These are phyloP conservation scores for Clarias platycephalus DNA, from an alignment of 2,797 vertebrate species.

Conservation along the genomic window DNA sequence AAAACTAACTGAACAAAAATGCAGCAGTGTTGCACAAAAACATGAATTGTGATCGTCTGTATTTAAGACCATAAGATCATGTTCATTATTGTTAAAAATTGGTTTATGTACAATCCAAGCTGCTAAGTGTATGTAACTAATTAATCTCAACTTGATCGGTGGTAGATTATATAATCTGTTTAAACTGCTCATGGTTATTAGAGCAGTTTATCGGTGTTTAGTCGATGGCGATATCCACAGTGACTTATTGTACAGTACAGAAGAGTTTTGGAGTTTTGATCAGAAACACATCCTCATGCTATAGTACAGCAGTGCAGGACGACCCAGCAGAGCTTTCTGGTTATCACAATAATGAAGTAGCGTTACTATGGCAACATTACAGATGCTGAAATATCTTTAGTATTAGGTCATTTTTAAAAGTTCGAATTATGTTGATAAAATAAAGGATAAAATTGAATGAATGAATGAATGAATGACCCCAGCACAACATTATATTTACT, in stretches of 20 bases:
- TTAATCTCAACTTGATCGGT: background rate
- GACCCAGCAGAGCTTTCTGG: too few relatives aligned
- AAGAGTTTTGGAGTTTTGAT: background rate
- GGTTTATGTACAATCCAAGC: background rate
- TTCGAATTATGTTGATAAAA: too few relatives aligned
- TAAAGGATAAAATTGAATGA: too few relatives aligned
- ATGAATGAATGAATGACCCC: too few relatives aligned
- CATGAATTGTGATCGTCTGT: background rate
- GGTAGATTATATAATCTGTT: background rate
- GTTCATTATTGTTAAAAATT: too few relatives aligned
- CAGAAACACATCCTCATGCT: background rate
- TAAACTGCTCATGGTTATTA: background rate
- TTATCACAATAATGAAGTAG: too few relatives aligned
- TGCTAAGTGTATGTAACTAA: background rate
- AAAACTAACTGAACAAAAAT: slow-evolving; percentile 3
- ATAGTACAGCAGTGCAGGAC: background rate
- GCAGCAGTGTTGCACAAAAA: background rate
- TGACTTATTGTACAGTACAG: background rate
- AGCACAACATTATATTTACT: too few relatives aligned
- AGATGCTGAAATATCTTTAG: too few relatives aligned
- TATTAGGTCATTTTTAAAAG: too few relatives aligned
- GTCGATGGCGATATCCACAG: background rate
- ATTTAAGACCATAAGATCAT: background rate
- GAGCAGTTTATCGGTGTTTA: background rate
- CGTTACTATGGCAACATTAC: too few relatives aligned